Evolutionary conservation across 1,140 invertebrate species (phyloP).

Genomic region (Drosophila novamexicana): DNA sequence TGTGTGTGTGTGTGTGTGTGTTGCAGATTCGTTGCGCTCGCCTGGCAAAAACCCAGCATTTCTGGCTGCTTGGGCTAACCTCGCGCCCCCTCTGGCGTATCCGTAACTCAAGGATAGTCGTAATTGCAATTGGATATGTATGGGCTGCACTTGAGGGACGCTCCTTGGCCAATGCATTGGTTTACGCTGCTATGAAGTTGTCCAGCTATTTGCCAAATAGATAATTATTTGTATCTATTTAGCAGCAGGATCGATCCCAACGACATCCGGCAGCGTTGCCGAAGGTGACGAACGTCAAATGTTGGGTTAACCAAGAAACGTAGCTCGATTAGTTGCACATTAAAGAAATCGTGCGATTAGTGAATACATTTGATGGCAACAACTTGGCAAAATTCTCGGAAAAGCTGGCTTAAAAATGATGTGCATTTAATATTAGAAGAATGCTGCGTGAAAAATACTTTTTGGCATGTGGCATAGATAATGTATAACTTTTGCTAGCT

Average conservation of each 20-base stretch:
- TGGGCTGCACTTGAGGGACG: background rate
- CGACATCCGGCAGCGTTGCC: constrained; percentile 7
- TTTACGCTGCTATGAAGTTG: constrained; percentile 24
- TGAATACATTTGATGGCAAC: too few species aligned
- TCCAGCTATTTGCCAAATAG: constrained; percentile 69
- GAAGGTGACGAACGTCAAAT: constrained; percentile 66
- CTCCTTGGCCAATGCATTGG: background rate
- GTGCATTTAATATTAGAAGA: too few species aligned
- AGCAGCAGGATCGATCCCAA: constrained; percentile 54
- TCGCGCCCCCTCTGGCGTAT: constrained; percentile 47
- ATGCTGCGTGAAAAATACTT: too few species aligned
- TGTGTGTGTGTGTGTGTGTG: background rate
- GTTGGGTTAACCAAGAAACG: constrained; percentile 68
- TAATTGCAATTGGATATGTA: constrained; percentile 69
- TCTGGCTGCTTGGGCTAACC: constrained; percentile 68
- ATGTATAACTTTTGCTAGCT: too few species aligned
- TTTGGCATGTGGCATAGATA: too few species aligned
- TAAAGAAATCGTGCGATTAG: constrained; percentile 7
- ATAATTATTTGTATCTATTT: constrained; percentile 76
- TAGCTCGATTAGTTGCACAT: constrained; percentile 50
- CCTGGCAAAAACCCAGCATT: constrained; percentile 41
- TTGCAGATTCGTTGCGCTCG: constrained; percentile 50
- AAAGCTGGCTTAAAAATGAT: too few species aligned
- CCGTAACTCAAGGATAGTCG: constrained; percentile 44
- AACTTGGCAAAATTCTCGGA: too few species aligned